phyloP scores from a whole-genome alignment of 2,888 invertebrate species.

The Acrocyrtus sp. region DNA sequence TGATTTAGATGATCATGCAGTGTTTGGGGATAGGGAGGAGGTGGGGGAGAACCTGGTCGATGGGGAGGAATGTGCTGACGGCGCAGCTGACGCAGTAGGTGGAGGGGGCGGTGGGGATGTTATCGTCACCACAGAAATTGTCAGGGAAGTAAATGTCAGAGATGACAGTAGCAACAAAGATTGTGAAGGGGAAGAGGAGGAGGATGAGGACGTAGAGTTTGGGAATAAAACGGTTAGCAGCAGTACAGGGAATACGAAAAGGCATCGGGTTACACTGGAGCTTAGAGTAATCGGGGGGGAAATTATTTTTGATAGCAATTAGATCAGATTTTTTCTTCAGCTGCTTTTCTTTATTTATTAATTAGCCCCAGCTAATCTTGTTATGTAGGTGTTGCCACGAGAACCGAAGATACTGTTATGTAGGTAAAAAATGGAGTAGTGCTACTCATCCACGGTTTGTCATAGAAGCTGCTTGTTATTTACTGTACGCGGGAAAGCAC shows the following conservation, averaged over 20 bases:
- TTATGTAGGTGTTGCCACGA: no score
- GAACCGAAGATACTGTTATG: no score
- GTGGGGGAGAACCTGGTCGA: not conserved
- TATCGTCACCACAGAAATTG: slow-evolving; percentile 20
- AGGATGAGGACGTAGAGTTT: slow-evolving; percentile 18
- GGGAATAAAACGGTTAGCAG: slow-evolving; percentile 13
- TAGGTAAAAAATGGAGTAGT: no score
- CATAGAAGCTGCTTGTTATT: no score
- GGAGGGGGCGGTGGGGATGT: slow-evolving; percentile 17
- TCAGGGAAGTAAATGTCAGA: slow-evolving; percentile 1
- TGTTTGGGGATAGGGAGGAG: slow-evolving; percentile 47
- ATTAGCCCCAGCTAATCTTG: no score
- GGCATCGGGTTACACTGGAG: slow-evolving; percentile 45
- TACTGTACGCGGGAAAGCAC: no score
- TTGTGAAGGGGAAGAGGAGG: slow-evolving; percentile 3
- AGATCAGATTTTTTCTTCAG: no score
- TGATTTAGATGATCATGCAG: slow-evolving; percentile 57
- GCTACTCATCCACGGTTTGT: no score
- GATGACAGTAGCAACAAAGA: no score
- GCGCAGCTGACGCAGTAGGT: not conserved
- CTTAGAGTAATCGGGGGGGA: slow-evolving; percentile 47
- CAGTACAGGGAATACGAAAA: slow-evolving; percentile 30
- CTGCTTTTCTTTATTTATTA: not conserved
- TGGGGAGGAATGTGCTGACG: no score
- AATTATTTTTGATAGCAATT: slow-evolving; percentile 47